Evolutionary conservation across 2,888 invertebrate species (phyloP).

Genomic region (Steinernema hermaphroditum): DNA sequence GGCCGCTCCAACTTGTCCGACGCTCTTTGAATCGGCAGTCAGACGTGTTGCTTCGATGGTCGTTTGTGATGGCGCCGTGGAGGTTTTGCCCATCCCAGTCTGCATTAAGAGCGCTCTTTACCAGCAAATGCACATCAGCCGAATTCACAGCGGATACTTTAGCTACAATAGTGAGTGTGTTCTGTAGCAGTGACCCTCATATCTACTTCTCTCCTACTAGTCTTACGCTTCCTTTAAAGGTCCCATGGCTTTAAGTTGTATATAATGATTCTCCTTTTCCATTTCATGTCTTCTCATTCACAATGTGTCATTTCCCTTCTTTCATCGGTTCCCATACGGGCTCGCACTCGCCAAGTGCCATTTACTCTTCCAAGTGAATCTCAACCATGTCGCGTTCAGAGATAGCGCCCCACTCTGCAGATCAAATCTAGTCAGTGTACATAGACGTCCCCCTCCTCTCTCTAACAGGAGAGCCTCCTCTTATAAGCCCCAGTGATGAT

Average conservation of each 20-base stretch:
- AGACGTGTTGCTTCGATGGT: conserved; percentile 4
- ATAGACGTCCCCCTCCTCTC: background rate
- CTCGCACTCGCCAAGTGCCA: conserved; percentile 6
- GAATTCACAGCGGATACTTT: background rate
- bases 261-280: background rate
- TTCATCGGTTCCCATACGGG: background rate
- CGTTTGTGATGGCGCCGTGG: background rate
- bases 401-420: background rate
- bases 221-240: background rate
- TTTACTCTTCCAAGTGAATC: background rate
- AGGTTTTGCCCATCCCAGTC: background rate
- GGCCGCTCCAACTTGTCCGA: background rate
- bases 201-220: background rate
- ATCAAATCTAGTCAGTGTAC: conserved; percentile 29
- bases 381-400: background rate
- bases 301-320: background rate
- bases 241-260: conserved; percentile 10
- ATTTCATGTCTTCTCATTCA: background rate
- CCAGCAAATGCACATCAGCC: background rate
- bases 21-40: conserved; percentile 1
- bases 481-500: background rate
- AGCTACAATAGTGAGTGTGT: background rate
- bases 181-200: background rate
- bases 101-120: background rate
- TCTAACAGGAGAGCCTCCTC: background rate